A percentile compares a stretch with the other conserved stretches of the same genome.
These are phyloP conservation scores for Sarotherodon lohbergeri DNA, from an alignment of 2,113 vertebrate species.

Conservation along the genomic window DNA sequence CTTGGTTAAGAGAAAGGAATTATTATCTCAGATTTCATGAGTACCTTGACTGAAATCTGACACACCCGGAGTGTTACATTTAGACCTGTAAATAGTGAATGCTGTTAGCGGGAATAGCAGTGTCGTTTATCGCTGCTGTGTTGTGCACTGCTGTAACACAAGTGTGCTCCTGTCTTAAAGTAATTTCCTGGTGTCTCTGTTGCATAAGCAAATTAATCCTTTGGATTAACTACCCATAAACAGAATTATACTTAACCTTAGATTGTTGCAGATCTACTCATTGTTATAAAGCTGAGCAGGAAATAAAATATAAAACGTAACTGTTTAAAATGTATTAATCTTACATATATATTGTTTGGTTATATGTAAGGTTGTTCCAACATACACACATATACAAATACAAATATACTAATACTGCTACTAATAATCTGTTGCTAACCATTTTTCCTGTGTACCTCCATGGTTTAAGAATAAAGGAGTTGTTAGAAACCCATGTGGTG, in stretches of 20 bases:
- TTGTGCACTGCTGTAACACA: background rate
- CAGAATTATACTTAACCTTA: background rate
- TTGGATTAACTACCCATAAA: background rate
- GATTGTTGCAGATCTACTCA: background rate
- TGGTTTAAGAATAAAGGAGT: background rate
- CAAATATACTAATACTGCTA: background rate
- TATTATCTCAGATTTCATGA: background rate
- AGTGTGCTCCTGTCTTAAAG: background rate
- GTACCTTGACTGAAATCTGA: background rate
- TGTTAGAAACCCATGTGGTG: background rate
- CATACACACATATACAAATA: background rate
- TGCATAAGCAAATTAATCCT: constrained; percentile 12
- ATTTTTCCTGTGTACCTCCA: background rate
- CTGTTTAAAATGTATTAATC: background rate
- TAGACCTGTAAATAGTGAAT: background rate
- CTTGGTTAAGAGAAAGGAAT: background rate
- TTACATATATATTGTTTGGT: background rate
- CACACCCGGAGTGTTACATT: background rate
- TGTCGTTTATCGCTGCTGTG: background rate
- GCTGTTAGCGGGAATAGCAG: background rate
- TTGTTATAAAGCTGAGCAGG: background rate
- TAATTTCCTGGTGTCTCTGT: background rate
- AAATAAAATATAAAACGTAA: background rate
- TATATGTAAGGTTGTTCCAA: background rate
- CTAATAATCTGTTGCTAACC: background rate